Evolutionary conservation across 2,888 invertebrate species (phyloP), one percentile per base, ranked within the genome.

Genomic region (Julus scandinavius): DNA sequence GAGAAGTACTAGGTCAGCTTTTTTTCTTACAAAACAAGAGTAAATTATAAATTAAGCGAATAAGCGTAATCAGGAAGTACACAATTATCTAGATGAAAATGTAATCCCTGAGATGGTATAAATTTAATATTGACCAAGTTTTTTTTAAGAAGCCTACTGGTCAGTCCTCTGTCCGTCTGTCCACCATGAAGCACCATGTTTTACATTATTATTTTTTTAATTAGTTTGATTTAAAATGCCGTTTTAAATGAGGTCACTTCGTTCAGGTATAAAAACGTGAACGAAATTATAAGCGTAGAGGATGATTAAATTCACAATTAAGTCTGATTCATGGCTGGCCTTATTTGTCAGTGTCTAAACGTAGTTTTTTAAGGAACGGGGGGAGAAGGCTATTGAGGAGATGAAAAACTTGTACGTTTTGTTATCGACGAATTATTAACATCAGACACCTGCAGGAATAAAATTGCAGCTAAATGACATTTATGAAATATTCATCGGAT

Each of bases 241-340:
- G 9, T 72, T 72, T 72, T 20, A 72, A 72, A 72, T 72, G 72
- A 29, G 72, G 72, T 72, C 72, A 63, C n/a, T 54, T 17, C 54
- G 54, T 54, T 54, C 54, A 63, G 5, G 72, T 29, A 72, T 72
- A 72, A 72, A 72, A 72, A 72, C 72, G 72, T 72, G 72, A 72
- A 29, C 72, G 72, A 29, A 72, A 72, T 72, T 29, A 72, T 38
- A 72, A 72, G 72, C 72, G 72, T 29, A 29, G 72, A 72, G 72
- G 72, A 72, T 72, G 72, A 72, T 72, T 72, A 72, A 72, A 72
- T 72, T 72, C 72, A 72, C 72, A 72, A 72, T 72, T 72, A 72
- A 72, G 72, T 72, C 72, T 72, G 72, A 72, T 72, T 72, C 72
- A 72, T 72, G 72, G 72, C 72, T 72, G 72, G 72, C 72, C 72